Percentiles rank a stretch among this genome's conserved stretches.
Conservation (phyloP, 2,113 vertebrate species). For the Acanthochromis polyacanthus region DNA sequence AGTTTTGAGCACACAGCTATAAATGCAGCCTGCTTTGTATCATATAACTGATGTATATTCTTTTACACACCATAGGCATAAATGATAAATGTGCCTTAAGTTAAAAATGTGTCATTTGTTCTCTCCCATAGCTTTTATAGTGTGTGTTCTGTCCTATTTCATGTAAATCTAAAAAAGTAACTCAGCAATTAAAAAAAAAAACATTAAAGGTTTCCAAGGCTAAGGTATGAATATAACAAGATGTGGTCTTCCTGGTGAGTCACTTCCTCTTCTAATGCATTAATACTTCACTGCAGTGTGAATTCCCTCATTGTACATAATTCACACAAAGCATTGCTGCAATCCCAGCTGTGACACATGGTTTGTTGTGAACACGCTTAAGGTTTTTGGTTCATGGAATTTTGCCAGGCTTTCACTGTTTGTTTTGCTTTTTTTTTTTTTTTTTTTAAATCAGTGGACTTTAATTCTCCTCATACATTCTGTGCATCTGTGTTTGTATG, state of each 20-base stretch:
- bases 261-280: not conserved
- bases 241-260: not conserved
- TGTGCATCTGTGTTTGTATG: not conserved
- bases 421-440: too few relatives aligned
- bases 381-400: not conserved
- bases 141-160: constrained; percentile 15
- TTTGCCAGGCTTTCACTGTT: too few relatives aligned
- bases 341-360: not conserved
- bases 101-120: not conserved
- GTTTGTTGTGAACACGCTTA: too few relatives aligned
- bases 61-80: not conserved
- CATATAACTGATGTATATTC: not conserved
- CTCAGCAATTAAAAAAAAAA: not conserved
- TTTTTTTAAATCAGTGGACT: not conserved
- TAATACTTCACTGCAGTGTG: not conserved
- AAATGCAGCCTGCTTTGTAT: too few relatives aligned
- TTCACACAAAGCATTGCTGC: not conserved
- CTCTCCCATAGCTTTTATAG: constrained; percentile 16
- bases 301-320: not conserved
- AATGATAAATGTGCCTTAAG: constrained; percentile 20
- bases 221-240: not conserved
- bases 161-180: constrained; percentile 16
- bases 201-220: constrained; percentile 5
- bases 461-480: not conserved
- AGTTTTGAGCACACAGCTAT: too few relatives aligned